phyloP scores from a whole-genome alignment of 2,888 invertebrate genomes.

The Chironomus tentans region DNA sequence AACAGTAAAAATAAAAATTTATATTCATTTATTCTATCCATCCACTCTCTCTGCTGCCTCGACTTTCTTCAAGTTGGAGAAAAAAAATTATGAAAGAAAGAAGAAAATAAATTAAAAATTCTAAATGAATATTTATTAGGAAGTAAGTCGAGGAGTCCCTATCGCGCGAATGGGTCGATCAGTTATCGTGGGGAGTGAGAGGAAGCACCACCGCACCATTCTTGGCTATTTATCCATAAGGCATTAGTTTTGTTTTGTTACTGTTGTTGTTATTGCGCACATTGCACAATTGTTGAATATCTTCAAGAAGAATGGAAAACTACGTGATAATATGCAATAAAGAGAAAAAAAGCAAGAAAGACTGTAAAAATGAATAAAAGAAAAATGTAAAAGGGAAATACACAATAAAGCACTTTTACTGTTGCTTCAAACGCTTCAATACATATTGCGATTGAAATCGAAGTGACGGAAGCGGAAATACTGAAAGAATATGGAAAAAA shows the following conservation, averaged over 20 bases:
- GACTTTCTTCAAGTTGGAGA: background rate
- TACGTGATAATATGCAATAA: background rate
- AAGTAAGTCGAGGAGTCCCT: background rate
- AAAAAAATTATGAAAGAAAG: background rate
- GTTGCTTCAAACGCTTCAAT: background rate
- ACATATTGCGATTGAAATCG: background rate
- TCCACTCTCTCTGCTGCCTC: background rate
- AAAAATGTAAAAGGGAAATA: too few species aligned
- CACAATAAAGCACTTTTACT: background rate
- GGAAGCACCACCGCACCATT: too few species aligned
- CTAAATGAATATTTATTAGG: constrained; percentile 26
- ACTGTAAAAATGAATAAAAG: too few species aligned
- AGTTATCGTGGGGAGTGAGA: too few species aligned
- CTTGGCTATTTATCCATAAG: too few species aligned
- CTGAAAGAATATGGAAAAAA: background rate
- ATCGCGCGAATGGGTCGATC: background rate
- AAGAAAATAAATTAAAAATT: constrained; percentile 12
- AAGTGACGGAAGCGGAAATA: background rate
- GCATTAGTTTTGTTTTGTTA: too few species aligned
- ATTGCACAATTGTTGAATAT: background rate
- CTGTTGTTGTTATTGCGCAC: background rate
- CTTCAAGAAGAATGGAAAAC: background rate
- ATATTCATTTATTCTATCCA: constrained; percentile 23
- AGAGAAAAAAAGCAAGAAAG: background rate
- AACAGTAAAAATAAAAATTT: constrained; percentile 23